Evolutionary conservation across 2,888 invertebrate genomes (phyloP).

Genomic region (Polydesmus complanatus): DNA sequence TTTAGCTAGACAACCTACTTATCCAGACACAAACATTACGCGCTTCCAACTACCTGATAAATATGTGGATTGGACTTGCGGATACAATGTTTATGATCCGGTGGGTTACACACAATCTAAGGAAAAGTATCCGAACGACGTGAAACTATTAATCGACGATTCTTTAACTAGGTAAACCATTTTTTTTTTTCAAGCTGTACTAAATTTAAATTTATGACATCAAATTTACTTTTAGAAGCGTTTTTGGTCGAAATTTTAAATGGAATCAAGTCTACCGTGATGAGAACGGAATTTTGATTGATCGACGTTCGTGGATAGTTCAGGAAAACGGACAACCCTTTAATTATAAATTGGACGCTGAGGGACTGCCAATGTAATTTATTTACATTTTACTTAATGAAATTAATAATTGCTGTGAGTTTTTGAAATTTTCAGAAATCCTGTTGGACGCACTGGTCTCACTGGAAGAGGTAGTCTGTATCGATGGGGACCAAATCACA

Average conservation of each 20-base stretch:
- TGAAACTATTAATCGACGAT: background rate
- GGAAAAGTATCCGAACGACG: conserved; percentile 23
- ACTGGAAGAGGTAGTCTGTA: background rate
- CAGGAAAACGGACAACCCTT: conserved; percentile 17
- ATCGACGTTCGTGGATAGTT: conserved; percentile 23
- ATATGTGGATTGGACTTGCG: conserved; percentile 33
- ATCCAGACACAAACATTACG: conserved; percentile 28
- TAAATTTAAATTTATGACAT: too few species aligned
- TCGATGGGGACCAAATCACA: background rate
- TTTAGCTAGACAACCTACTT: conserved; percentile 29
- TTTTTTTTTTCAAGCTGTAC: background rate
- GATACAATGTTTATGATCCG: conserved; percentile 28
- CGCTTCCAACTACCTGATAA: conserved; percentile 32
- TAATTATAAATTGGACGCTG: conserved; percentile 21
- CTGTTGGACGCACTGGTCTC: background rate
- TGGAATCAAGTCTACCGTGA: conserved; percentile 23
- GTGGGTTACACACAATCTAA: conserved; percentile 26
- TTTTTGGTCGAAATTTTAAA: conserved; percentile 21
- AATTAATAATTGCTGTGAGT: background rate
- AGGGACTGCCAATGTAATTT: conserved; percentile 21
- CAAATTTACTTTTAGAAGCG: too few species aligned
- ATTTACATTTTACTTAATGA: background rate
- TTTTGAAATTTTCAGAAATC: conserved; percentile 6
- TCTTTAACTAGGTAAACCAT: background rate
- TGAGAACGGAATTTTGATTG: conserved; percentile 22